Base-by-base conservation (phyloP, 2,113 vertebrate genomes). In the Bambusicola thoracicus region DNA sequence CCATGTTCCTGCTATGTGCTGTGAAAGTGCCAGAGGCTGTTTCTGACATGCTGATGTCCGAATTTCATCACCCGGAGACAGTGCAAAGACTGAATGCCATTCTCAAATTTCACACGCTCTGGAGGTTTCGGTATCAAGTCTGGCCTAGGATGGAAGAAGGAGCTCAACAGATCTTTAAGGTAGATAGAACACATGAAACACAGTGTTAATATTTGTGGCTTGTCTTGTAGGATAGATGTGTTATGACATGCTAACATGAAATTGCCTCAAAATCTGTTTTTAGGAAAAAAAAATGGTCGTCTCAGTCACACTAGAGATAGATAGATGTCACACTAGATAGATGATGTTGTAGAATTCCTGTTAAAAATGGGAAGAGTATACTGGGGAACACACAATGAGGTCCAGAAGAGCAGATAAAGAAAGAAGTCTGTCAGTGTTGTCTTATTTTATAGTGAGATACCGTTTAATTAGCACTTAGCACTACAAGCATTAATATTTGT, bases 91-190 rank as follows among this genome's bases (percentile, higher is more conserved):
- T 99, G 87, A 99, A 99, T 63, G 99, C 99, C 4, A 97, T 99
- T 88, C 98, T 99, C 51, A 99, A 99, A 95, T 99, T 99, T 90
- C 98, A 99, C 96, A 99, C 99, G 0, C 98, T 99, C 84, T 99
- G 99, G 99, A 98, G 99, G 51, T 99, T 99, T 97, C 98, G 99
- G n/a, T 99, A 99, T 70, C 99, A 99, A 96, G 99, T 99, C 89
- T 99, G 99, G 99, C 99, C 99, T 36, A 98, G 99, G 66, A 99
- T 99, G 99, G 99, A 99, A 94, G 99, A 99, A 79, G 99, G 99
- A 82, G 99, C 99, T 22, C 99, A 99, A 95, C 99, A 99, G 97
- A 99, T 99, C 89, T 99, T 99, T 97, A 99, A 99, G 99, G 99
- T 99, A 95, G 77, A 53, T 24, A 38, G 36, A 43, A 38, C 22